Evolutionary conservation across 2,888 invertebrate genomes (phyloP).

Genomic region (Agrotis exclamationis): DNA sequence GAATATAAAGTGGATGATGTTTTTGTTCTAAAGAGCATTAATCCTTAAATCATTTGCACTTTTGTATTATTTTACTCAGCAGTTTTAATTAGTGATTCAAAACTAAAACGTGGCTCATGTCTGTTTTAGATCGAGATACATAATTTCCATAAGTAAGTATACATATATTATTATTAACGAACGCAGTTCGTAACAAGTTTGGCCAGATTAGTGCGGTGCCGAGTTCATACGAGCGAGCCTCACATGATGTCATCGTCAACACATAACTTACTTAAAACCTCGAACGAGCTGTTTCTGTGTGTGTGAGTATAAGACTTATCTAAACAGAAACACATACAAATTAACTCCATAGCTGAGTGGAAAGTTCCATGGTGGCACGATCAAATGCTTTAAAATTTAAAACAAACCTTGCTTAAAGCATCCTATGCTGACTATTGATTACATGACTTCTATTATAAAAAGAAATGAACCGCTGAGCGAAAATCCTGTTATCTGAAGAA

Average conservation of each 20-base stretch:
- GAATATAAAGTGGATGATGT: slow-evolving; percentile 21
- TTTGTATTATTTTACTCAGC: not conserved
- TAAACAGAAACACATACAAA: slow-evolving; percentile 66
- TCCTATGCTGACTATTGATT: slow-evolving; percentile 70
- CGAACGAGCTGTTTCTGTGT: slow-evolving; percentile 52
- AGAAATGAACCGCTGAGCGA: slow-evolving; percentile 67
- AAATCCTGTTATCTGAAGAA: slow-evolving; percentile 69
- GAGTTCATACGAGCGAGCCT: slow-evolving; percentile 64
- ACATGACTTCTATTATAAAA: slow-evolving; percentile 69
- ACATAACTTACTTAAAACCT: slow-evolving; percentile 67
- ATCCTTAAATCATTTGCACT: not conserved
- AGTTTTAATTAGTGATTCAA: slow-evolving; percentile 20
- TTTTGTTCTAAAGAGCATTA: slow-evolving; percentile 8
- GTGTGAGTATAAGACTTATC: slow-evolving; percentile 64
- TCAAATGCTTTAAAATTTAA: slow-evolving; percentile 71
- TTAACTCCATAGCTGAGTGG: slow-evolving; percentile 69
- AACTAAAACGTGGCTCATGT: slow-evolving; percentile 11
- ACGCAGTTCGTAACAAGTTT: slow-evolving; percentile 74
- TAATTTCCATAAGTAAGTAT: slow-evolving; percentile 61
- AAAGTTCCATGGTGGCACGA: slow-evolving; percentile 74
- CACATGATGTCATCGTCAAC: slow-evolving; percentile 77
- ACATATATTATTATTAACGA: slow-evolving; percentile 55
- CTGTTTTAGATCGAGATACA: slow-evolving; percentile 19
- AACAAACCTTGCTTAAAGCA: slow-evolving; percentile 68
- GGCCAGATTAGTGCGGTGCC: slow-evolving; percentile 70